Percentiles rank a stretch among this genome's conserved stretches.
Conservation (phyloP, 2,888 invertebrate species). For the Metallyticus violacea region DNA sequence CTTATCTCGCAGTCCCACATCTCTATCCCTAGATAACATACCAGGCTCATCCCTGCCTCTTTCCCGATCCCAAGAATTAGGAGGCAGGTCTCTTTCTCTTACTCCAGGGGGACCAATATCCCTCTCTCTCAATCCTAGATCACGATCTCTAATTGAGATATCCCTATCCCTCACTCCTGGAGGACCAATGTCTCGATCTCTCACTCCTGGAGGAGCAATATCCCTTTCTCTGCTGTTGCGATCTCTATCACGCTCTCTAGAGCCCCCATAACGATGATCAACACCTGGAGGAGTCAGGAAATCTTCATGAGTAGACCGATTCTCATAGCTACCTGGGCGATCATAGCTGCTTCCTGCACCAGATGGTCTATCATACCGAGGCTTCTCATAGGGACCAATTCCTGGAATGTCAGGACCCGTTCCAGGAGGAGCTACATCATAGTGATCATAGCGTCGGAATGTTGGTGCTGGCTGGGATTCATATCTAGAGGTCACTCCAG, state of each 20-base stretch:
- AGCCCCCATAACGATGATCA: conserved; percentile 2
- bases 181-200: conserved; percentile 12
- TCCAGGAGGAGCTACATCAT: conserved; percentile 29
- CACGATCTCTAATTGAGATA: neutral
- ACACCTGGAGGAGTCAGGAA: conserved; percentile 26
- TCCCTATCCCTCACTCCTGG: conserved; percentile 24
- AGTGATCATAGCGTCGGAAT: conserved; percentile 22
- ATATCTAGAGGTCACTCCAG: neutral
- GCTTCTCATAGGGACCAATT: conserved; percentile 19
- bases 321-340: neutral
- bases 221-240: conserved; percentile 9
- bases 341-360: neutral
- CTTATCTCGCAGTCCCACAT: conserved; percentile 37
- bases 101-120: neutral
- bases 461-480: neutral
- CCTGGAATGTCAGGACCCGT: conserved; percentile 31
- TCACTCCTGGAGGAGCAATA: conserved; percentile 2
- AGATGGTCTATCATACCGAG: conserved; percentile 14
- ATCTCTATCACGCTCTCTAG: conserved; percentile 1
- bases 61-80: neutral
- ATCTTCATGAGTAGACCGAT: conserved; percentile 7
- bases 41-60: conserved; percentile 14
- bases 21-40: conserved; percentile 8
- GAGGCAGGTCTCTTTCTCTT: neutral
- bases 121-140: neutral